A percentile compares a stretch with the other conserved stretches of the same genome.
phyloP scores from a whole-genome alignment of 1,140 invertebrate genomes.

The Drosophila bocqueti region DNA sequence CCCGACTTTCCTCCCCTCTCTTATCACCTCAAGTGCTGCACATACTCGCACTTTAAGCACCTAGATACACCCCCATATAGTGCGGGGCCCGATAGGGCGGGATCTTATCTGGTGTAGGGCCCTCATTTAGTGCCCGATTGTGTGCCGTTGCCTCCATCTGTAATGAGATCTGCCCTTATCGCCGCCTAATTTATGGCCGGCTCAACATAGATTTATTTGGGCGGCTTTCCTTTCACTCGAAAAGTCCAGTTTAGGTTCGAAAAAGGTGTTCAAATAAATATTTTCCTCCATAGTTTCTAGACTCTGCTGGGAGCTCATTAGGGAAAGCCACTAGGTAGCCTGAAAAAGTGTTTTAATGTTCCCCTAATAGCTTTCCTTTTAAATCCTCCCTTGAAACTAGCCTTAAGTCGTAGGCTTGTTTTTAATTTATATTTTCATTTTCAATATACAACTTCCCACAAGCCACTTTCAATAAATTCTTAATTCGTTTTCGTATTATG shows the following conservation, averaged over 20 bases:
- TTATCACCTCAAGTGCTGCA: slow-evolving; percentile 2
- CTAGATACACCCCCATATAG: neutral
- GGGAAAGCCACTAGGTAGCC: neutral
- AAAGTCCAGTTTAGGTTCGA: neutral
- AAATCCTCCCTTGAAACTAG: neutral
- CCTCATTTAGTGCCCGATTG: slow-evolving; percentile 11
- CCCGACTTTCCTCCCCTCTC: no score
- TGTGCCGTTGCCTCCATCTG: slow-evolving; percentile 1
- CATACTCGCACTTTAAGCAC: neutral
- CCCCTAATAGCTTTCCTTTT: neutral
- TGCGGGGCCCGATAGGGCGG: neutral
- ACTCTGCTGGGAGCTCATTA: neutral
- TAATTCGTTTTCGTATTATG: neutral
- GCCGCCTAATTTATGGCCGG: slow-evolving; percentile 8
- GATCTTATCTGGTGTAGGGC: slow-evolving; percentile 15
- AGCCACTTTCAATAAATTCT: neutral
- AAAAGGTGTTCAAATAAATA: neutral
- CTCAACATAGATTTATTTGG: slow-evolving; percentile 13
- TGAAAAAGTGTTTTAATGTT: neutral
- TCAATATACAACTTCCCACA: neutral
- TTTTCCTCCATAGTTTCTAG: neutral
- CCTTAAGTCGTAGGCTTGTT: neutral
- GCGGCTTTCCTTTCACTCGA: neutral
- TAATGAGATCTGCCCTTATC: slow-evolving; percentile 17
- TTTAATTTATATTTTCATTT: neutral